Evolutionary conservation across 2,113 vertebrate species (phyloP).

Genomic region (Macrotis lagotis): DNA sequence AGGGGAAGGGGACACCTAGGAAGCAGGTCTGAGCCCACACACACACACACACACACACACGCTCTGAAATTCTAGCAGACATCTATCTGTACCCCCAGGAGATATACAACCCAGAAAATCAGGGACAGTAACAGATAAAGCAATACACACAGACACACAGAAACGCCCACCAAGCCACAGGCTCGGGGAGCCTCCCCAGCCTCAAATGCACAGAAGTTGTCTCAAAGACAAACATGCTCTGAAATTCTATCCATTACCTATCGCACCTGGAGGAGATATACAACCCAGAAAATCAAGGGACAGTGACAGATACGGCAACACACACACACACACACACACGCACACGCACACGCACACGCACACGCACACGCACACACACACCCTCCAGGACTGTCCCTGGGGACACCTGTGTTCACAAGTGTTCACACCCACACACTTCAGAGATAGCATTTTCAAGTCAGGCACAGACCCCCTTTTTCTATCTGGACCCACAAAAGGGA

Average conservation of each 20-base stretch:
- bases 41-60: not conserved
- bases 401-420: not conserved
- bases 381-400: not conserved
- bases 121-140: too few relatives aligned
- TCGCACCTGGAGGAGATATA: rapidly evolving
- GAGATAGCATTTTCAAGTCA: not conserved
- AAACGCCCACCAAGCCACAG: not conserved
- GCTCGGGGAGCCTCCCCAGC: not conserved
- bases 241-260: not conserved
- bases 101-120: too few relatives aligned
- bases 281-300: not conserved
- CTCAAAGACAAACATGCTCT: not conserved
- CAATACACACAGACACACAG: not conserved
- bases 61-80: too few relatives aligned
- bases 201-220: not conserved
- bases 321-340: rapidly evolving
- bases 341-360: not conserved
- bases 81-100: too few relatives aligned
- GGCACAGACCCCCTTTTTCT: constrained; percentile 6
- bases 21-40: not conserved
- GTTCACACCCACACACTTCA: not conserved
- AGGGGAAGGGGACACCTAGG: constrained; percentile 26
- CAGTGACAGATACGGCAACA: not conserved
- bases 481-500: not conserved
- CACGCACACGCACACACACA: not conserved